These are phyloP conservation scores for Pedionomus torquatus DNA, from an alignment of 2,113 vertebrate genomes.

Conservation along the genomic window DNA sequence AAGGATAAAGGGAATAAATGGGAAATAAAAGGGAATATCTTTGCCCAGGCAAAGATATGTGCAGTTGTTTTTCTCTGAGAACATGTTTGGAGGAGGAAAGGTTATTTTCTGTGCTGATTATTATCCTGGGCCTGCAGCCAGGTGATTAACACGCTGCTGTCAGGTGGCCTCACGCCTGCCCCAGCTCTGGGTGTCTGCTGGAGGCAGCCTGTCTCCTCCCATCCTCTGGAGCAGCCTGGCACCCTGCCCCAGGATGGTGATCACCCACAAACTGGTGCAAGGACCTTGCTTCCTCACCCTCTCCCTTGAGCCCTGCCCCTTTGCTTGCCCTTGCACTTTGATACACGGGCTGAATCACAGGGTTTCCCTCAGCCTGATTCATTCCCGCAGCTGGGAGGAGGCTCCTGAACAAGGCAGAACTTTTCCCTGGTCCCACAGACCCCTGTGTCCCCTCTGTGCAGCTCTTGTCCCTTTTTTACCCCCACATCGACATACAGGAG, in stretches of 20 bases:
- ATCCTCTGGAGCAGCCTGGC: neutral
- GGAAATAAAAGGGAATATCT: too few relatives aligned
- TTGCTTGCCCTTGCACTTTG: neutral
- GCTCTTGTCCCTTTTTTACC: neutral
- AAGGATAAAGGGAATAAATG: neutral
- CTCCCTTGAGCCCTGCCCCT: neutral
- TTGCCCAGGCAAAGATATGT: neutral
- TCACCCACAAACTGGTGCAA: accelerated
- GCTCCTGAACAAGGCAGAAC: neutral
- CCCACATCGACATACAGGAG: accelerated
- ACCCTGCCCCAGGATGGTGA: neutral
- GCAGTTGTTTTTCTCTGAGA: neutral
- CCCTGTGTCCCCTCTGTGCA: too few relatives aligned
- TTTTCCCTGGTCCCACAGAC: neutral
- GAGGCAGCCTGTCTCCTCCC: neutral
- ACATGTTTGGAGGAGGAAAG: neutral
- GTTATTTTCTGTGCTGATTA: neutral
- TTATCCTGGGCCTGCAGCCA: neutral
- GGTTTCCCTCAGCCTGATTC: neutral
- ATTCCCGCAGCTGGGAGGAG: accelerated
- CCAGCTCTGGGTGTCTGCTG: neutral
- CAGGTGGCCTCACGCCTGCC: neutral
- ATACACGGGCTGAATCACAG: neutral
- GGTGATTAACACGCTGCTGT: neutral
- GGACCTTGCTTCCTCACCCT: neutral